Conservation (phyloP, 2,797 vertebrate genomes). For the Pteropus rufus region DNA sequence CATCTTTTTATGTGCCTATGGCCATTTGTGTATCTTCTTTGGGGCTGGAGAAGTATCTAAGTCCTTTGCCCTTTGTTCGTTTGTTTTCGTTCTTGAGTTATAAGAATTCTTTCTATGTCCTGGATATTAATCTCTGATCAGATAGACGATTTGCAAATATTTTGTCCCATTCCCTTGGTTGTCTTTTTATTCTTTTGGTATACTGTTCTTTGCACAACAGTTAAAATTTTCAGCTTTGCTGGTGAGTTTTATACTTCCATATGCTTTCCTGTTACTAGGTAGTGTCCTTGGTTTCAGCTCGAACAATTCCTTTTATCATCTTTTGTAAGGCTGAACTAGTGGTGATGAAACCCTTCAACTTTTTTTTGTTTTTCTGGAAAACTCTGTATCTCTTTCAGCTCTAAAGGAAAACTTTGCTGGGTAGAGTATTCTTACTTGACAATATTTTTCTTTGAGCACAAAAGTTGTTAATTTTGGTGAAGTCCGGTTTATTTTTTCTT, state of each 20-base stretch:
- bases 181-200: not conserved
- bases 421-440: not conserved
- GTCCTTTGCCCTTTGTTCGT: not conserved
- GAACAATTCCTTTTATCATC: not conserved
- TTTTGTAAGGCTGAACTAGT: not conserved
- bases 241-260: not conserved
- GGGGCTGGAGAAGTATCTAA: not conserved
- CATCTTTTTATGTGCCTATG: not conserved
- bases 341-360: not conserved
- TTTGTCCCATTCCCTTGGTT: not conserved
- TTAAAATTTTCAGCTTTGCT: not conserved
- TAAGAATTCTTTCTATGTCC: not conserved
- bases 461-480: not conserved
- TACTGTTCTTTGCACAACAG: not conserved
- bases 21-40: not conserved
- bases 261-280: not conserved
- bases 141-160: not conserved
- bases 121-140: not conserved
- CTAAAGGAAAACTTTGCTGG: not conserved
- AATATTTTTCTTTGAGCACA: not conserved
- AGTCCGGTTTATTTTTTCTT: too few relatives aligned
- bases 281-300: not conserved
- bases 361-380: not conserved
- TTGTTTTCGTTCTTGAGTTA: not conserved
- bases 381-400: not conserved